Evolutionary conservation across 2,113 vertebrate genomes (phyloP), one percentile per base, ranked within the genome.

Genomic region (Pantherophis guttatus): DNA sequence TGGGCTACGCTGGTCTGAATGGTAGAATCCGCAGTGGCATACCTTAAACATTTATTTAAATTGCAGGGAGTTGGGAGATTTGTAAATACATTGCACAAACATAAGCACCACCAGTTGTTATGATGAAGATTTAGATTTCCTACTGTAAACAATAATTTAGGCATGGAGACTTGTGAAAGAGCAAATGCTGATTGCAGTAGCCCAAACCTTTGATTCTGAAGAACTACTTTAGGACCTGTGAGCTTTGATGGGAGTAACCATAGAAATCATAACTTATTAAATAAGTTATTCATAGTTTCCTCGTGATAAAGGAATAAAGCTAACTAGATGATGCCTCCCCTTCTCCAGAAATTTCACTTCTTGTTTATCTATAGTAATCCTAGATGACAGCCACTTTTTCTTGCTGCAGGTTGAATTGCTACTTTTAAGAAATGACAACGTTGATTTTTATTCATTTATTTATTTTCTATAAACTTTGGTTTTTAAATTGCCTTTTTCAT

Each of bases 401-500:
- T 81, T 21, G 17, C 33, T 81, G 33, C 33, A 44, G 33, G 75
- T 39, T 44, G 75, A 81, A 81, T 44, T 81, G 33, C 75, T 81
- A 81, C 17, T 44, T 44, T 81, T 44, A 53, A 86, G 8, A 85
- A 48, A 85, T 10, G 33, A 33, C 48, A 29, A 7, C 8, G 23
- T 87, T 53, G 50, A 29, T 53, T 53, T 87, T 29, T 29, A 29
- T 50, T 52, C 11, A 2, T 53, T 53, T 13, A 53, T 87, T 87
- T 53, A 53, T 52, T 48, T 87, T 26, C 48, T 26, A 26, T 26
- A 17, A 70, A 17, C 29, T 70, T 70, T 70, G 29, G 39, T 87
- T 92, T 19, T 92, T 53, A 96, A 48, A 93, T 58, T 65, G 17
- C 2, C 2, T 10, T 88, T n/a, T 94, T 91, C 29, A 39, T n/a